Evolutionary conservation across 2,888 invertebrate genomes (phyloP).

Genomic region (Tachina grossa): DNA sequence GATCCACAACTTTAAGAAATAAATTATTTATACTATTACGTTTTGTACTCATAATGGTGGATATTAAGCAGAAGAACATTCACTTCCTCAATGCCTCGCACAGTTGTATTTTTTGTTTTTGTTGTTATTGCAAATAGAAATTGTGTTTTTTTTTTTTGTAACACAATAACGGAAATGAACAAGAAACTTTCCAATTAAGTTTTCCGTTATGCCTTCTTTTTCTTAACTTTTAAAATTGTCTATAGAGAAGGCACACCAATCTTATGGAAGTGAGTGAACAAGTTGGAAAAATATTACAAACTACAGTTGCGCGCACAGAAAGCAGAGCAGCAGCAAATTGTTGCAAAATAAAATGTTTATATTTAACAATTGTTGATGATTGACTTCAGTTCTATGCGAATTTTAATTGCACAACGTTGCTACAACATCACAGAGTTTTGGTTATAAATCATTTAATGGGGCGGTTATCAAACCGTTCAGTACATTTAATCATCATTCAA

Average conservation of each 20-base stretch:
- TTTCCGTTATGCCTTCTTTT: slow-evolving; percentile 70
- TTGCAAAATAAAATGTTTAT: not conserved
- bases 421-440: no score
- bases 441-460: no score
- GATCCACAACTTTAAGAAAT: slow-evolving; percentile 47
- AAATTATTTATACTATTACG: slow-evolving; percentile 53
- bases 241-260: slow-evolving; percentile 16
- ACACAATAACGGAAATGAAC: slow-evolving; percentile 69
- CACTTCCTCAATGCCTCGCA: slow-evolving; percentile 66
- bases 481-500: no score
- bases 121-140: slow-evolving; percentile 19
- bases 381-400: no score
- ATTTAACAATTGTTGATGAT: not conserved
- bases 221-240: slow-evolving; percentile 45
- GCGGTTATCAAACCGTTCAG: no score
- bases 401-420: no score
- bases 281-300: not conserved
- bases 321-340: not conserved
- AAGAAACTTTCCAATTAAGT: slow-evolving; percentile 72
- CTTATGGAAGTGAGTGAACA: slow-evolving; percentile 37
- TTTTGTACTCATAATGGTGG: slow-evolving; percentile 57
- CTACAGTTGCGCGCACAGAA: not conserved
- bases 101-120: slow-evolving; percentile 52
- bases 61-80: slow-evolving; percentile 40
- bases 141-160: slow-evolving; percentile 53